Base-by-base conservation (phyloP, 2,888 invertebrate genomes). In the Tromatobia lineatoria region DNA sequence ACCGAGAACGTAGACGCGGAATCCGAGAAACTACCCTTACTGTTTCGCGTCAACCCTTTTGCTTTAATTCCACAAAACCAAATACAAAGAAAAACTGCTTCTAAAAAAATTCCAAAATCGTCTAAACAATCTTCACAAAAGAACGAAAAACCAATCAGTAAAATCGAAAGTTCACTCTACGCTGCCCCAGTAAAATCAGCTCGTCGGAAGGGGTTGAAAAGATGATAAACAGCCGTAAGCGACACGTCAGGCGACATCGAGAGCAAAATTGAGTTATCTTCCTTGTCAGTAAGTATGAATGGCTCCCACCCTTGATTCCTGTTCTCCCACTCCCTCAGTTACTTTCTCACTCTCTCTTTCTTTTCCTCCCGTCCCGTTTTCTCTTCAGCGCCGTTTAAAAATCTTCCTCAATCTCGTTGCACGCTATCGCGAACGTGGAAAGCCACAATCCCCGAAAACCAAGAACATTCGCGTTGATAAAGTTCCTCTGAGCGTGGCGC, bases 291-390 rank as follows among this genome's bases (percentile, higher is more conserved):
- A 54, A 29, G 18, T 23, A 54, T 23, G 64, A 64, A 38, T 20
- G 45, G 71, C 42, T 71, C 74, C 74, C 83, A 61, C 80, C 59
- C 38, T 67, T 10, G 64, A 80, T 25, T 82, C 50, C 45, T 4
- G 67, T 76, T 73, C 66, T 79, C 85, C 82, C 83, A 71, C 64
- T 34, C 34, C 25, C 20, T 76, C 67, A 38, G 20, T 45, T 25
- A 11, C 11, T 25, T 45, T 69, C 69, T 69, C 82, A 50, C 79
- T 71, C 13, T 70, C 42, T 54, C 64, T 25, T 4, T 29, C 29
- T 29, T 67, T 70, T 52, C 13, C 45, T 25, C 59, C 15, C 34
- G 59, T 59, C 47, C 13, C 13, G 20, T 34, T n/a, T 73, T 8
- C 23, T 59, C 45, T 18, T 23, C 57, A 25, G 4, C 15, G 54